Evolutionary conservation across 2,888 invertebrate species (phyloP).

Genomic region (Halictus quadricinctus): DNA sequence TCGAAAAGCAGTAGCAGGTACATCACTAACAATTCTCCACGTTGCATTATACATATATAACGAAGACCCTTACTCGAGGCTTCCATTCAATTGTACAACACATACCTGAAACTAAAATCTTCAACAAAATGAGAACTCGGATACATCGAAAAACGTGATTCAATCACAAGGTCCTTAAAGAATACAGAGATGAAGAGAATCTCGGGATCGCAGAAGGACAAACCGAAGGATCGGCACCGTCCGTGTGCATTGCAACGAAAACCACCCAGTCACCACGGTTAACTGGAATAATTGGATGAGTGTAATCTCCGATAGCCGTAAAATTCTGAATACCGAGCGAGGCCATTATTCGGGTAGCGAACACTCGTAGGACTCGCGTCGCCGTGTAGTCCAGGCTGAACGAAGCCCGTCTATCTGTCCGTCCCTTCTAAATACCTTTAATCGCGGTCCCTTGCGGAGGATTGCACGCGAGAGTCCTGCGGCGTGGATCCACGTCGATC

Average conservation of each 20-base stretch:
- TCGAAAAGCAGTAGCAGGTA: no score
- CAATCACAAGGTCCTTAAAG: not conserved
- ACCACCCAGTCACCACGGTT: slow-evolving; percentile 32
- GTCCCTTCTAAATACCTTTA: slow-evolving; percentile 40
- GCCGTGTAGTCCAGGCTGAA: not conserved
- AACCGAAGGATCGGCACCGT: not conserved
- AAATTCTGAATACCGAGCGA: slow-evolving; percentile 37
- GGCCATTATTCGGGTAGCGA: slow-evolving; percentile 14
- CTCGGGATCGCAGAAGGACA: not conserved
- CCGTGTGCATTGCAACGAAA: not conserved
- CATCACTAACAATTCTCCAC: no score
- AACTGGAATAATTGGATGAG: slow-evolving; percentile 52
- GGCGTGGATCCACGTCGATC: slow-evolving; percentile 7
- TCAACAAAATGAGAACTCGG: no score
- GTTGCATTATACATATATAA: no score
- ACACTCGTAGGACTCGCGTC: slow-evolving; percentile 12
- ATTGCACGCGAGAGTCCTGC: slow-evolving; percentile 16
- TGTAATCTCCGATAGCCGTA: slow-evolving; percentile 50
- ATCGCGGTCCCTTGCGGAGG: slow-evolving; percentile 31
- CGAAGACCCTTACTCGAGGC: no score
- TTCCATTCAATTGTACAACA: no score
- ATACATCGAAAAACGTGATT: no score
- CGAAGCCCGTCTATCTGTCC: not conserved
- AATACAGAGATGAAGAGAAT: not conserved
- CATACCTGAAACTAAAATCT: no score